A percentile compares a stretch with the other conserved stretches of the same genome.
phyloP scores from a whole-genome alignment of 2,797 vertebrate genomes.

The Silurus aristotelis region DNA sequence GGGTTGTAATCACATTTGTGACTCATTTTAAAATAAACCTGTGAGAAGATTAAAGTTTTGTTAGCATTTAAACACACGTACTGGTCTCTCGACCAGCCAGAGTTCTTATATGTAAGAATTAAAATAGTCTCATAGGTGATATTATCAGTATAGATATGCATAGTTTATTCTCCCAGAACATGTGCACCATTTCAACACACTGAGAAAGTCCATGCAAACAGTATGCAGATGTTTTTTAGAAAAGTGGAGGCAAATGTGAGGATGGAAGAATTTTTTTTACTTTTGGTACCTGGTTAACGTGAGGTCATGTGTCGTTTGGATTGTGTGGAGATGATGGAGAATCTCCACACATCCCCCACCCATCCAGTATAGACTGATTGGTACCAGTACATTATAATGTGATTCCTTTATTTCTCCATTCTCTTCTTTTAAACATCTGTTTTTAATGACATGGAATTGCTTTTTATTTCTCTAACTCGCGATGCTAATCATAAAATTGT shows the following conservation, averaged over 20 bases:
- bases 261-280: no score
- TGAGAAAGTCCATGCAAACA: not conserved
- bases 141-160: not conserved
- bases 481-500: not conserved
- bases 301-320: not conserved
- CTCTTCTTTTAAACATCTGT: not conserved
- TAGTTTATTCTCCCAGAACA: not conserved
- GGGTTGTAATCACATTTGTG: not conserved
- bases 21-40: not conserved
- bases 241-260: no score
- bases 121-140: not conserved
- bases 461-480: not conserved
- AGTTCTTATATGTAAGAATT: not conserved
- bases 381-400: not conserved
- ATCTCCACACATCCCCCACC: no score
- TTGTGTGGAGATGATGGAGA: no score
- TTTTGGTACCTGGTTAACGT: no score
- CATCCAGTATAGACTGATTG: not conserved
- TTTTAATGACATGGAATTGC: not conserved
- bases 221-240: no score
- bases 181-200: not conserved
- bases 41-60: not conserved
- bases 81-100: not conserved
- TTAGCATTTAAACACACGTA: not conserved
- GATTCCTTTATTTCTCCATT: not conserved